phyloP scores from a whole-genome alignment of 2,797 vertebrate species.

The Cossypha caffra region DNA sequence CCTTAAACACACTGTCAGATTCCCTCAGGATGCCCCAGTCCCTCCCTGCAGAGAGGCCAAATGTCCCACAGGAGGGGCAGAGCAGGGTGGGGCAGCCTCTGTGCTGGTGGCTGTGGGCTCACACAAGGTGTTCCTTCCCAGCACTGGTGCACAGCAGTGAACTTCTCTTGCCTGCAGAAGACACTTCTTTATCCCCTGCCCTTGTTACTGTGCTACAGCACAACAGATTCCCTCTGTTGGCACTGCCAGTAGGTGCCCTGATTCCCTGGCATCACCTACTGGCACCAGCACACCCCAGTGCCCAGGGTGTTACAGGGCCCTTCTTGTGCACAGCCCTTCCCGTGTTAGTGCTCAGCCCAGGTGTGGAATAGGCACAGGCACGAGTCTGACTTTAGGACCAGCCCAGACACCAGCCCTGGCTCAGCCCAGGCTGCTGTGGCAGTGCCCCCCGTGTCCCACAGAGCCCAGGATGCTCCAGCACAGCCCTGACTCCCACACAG shows the following conservation, averaged over 20 bases:
- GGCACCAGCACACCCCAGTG: not conserved
- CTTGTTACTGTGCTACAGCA: not conserved
- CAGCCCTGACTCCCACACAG: not conserved
- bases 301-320: not conserved
- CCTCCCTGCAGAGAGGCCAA: not conserved
- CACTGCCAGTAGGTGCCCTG: not conserved
- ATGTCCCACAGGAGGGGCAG: not conserved
- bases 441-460: not conserved
- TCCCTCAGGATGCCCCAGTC: not conserved
- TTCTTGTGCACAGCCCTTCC: not conserved
- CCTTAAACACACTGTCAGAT: not conserved
- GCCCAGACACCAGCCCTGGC: not conserved
- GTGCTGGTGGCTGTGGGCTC: not conserved
- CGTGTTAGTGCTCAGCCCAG: not conserved
- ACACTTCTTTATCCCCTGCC: not conserved
- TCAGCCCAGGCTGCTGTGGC: not conserved
- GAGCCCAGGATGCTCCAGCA: not conserved
- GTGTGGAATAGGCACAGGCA: not conserved
- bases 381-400: not conserved
- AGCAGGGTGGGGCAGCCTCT: not conserved
- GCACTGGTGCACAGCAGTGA: not conserved
- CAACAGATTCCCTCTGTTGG: not conserved
- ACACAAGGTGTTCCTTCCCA: not conserved
- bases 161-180: not conserved
- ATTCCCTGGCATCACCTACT: rapidly evolving